phyloP scores from a whole-genome alignment of 2,797 vertebrate genomes.

The Apogon hyalosoma region DNA sequence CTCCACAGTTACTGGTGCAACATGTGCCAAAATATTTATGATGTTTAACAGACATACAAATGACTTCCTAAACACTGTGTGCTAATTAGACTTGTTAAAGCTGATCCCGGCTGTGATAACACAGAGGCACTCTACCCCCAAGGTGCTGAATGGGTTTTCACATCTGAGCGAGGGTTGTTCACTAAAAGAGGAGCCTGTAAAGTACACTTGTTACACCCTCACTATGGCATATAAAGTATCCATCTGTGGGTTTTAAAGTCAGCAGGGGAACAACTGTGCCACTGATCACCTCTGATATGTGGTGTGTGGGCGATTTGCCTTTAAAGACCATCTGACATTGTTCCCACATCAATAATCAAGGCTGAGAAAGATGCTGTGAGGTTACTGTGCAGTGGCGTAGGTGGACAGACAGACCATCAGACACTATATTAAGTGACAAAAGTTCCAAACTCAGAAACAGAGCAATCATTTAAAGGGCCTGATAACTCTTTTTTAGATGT shows the following conservation, averaged over 20 bases:
- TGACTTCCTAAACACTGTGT: constrained; percentile 47
- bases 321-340: constrained; percentile 24
- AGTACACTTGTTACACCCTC: constrained; percentile 49
- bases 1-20: constrained; percentile 13
- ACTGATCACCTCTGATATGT: constrained; percentile 27
- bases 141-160: constrained; percentile 60
- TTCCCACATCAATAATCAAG: not conserved
- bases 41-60: constrained; percentile 58
- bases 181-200: constrained; percentile 48
- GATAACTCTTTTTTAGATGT: too few relatives aligned
- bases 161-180: constrained; percentile 46
- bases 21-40: constrained; percentile 31
- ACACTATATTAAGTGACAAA: too few relatives aligned
- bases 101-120: constrained; percentile 69
- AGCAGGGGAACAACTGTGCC: constrained; percentile 24
- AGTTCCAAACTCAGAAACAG: too few relatives aligned
- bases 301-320: constrained; percentile 20
- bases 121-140: constrained; percentile 32
- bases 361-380: not conserved
- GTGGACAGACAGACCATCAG: not conserved
- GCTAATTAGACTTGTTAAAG: constrained; percentile 75
- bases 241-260: constrained; percentile 49
- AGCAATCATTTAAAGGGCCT: too few relatives aligned
- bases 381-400: not conserved
- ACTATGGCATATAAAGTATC: constrained; percentile 41